These are phyloP conservation scores for Marcusenius ussheri DNA, from an alignment of 2,113 vertebrate genomes.

Conservation along the genomic window DNA sequence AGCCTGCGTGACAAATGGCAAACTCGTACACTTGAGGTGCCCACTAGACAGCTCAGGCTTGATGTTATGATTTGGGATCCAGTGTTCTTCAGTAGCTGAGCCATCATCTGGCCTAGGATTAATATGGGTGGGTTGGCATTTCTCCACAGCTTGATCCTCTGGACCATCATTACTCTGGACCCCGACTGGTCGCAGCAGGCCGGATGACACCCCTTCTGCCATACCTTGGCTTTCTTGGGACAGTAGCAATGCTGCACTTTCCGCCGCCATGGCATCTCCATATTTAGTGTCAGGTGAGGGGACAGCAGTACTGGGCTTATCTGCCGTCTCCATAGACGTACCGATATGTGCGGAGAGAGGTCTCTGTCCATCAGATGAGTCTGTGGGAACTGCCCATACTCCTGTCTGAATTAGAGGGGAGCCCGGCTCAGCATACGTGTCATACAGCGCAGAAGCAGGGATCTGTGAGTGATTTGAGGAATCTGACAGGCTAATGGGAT, in stretches of 20 bases:
- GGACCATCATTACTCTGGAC: not conserved
- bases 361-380: not conserved
- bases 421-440: not conserved
- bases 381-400: not conserved
- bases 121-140: slow-evolving; percentile 27
- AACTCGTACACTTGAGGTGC: not conserved
- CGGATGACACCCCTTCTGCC: not conserved
- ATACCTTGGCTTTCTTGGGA: not conserved
- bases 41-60: slow-evolving; percentile 16
- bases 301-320: not conserved
- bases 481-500: slow-evolving; percentile 26
- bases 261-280: not conserved
- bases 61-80: slow-evolving; percentile 36
- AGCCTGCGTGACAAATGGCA: not conserved
- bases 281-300: not conserved
- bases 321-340: not conserved
- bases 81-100: slow-evolving; percentile 43
- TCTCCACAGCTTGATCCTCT: not conserved
- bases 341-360: not conserved
- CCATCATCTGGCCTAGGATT: slow-evolving; percentile 51
- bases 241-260: not conserved
- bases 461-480: slow-evolving; percentile 22
- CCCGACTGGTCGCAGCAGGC: too few species aligned
- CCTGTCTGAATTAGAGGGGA: not conserved
- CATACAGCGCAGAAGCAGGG: slow-evolving; percentile 43